Evolutionary conservation across 2,888 invertebrate genomes (phyloP).

Genomic region (Tineola bisselliella): DNA sequence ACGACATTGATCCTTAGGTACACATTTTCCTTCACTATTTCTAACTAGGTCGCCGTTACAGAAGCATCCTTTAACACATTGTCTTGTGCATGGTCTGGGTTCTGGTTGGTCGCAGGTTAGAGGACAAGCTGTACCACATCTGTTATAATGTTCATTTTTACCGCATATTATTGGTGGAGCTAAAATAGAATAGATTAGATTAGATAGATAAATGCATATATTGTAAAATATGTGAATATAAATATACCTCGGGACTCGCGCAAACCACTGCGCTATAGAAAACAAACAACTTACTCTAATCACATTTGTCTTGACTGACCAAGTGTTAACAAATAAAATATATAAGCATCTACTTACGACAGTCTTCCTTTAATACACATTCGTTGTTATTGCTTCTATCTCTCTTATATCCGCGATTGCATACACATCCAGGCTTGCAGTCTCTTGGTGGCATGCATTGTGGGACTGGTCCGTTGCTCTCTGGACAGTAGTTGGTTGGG

Average conservation of each 20-base stretch:
- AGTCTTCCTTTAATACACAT: conserved; percentile 16
- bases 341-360: conserved; percentile 17
- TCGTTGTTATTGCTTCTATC: conserved; percentile 8
- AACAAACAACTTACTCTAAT: too few species aligned
- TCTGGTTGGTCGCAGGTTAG: conserved; percentile 17
- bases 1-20: conserved; percentile 18
- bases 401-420: conserved; percentile 16
- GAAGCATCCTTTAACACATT: conserved; percentile 17
- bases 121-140: conserved; percentile 18
- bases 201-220: too few species aligned
- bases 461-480: conserved; percentile 12
- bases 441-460: conserved; percentile 9
- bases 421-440: conserved; percentile 14
- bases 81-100: conserved; percentile 11
- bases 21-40: conserved; percentile 19
- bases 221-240: too few species aligned
- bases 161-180: conserved; percentile 14
- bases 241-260: too few species aligned
- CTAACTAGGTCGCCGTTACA: conserved; percentile 15
- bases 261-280: too few species aligned
- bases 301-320: too few species aligned
- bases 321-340: too few species aligned
- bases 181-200: not conserved
- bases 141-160: conserved; percentile 15
- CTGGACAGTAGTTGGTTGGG: conserved; percentile 8